A percentile compares a stretch with the other conserved stretches of the same genome.
Evolutionary conservation across 2,113 vertebrate genomes (phyloP).

Genomic region (Choloepus hoffmanni): DNA sequence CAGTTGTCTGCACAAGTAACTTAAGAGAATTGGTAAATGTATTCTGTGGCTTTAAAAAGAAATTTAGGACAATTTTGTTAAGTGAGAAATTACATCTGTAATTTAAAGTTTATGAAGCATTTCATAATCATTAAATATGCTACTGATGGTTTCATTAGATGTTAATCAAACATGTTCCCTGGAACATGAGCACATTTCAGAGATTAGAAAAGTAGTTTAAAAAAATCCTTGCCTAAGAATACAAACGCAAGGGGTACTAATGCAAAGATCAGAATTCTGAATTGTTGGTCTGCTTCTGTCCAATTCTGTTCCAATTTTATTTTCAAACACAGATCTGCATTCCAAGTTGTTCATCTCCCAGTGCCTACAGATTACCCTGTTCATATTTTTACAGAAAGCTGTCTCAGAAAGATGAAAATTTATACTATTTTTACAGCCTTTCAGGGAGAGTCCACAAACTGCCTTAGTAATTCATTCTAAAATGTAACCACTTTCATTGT

Average conservation of each 20-base stretch:
- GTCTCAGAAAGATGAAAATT: conserved; percentile 54
- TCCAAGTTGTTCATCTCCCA: background rate
- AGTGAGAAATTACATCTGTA: background rate
- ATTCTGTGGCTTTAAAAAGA: background rate
- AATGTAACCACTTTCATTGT: conserved; percentile 50
- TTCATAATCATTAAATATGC: conserved; percentile 16
- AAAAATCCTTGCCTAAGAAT: background rate
- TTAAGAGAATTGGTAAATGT: background rate
- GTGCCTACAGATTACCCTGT: background rate
- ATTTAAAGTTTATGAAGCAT: conserved; percentile 10
- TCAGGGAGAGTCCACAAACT: conserved; percentile 11
- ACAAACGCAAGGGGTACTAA: background rate
- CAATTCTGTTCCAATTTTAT: background rate
- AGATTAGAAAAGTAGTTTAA: background rate
- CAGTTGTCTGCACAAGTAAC: background rate
- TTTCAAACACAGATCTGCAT: background rate
- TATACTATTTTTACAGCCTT: conserved; percentile 62
- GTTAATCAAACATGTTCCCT: background rate
- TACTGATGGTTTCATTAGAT: background rate
- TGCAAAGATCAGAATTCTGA: conserved; percentile 4
- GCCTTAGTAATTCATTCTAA: conserved; percentile 52
- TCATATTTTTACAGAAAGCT: conserved; percentile 43
- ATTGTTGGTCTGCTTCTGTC: background rate
- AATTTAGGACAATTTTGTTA: background rate
- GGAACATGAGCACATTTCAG: background rate